Evolutionary conservation across 2,797 vertebrate genomes (phyloP).

Genomic region (Acipenser ruthenus): DNA sequence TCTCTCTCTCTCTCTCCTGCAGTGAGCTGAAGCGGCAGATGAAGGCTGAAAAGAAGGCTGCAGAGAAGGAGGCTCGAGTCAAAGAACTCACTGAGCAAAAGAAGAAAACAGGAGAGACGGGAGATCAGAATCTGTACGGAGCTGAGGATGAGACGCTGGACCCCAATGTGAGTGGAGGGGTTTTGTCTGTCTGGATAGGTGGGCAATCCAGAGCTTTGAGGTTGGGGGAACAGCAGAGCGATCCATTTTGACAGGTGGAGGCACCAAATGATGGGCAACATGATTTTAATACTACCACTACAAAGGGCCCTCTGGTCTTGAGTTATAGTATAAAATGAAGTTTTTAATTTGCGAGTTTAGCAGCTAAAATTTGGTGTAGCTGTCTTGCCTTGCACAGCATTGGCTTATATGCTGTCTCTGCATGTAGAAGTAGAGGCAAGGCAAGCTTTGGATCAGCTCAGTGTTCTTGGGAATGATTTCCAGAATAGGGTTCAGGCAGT

Average conservation of each 20-base stretch:
- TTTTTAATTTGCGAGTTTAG: no score
- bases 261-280: no score
- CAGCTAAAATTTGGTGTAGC: no score
- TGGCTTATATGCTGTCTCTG: no score
- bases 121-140: slow-evolving; percentile 23
- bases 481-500: background rate
- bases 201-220: background rate
- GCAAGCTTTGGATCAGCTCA: background rate
- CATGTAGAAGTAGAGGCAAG: background rate
- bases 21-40: slow-evolving; percentile 91
- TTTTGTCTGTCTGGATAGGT: background rate
- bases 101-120: slow-evolving; percentile 65
- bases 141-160: slow-evolving; percentile 84
- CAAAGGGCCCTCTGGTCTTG: no score
- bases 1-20: background rate
- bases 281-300: no score
- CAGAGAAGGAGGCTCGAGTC: slow-evolving; percentile 79
- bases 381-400: no score
- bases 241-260: no score
- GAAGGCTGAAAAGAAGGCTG: slow-evolving; percentile 87
- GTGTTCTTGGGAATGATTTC: background rate
- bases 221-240: background rate
- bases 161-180: slow-evolving; percentile 71
- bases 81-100: slow-evolving; percentile 55
- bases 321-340: no score